Conservation (phyloP, 2,888 invertebrate genomes). For the Stenichneumon culpator region DNA sequence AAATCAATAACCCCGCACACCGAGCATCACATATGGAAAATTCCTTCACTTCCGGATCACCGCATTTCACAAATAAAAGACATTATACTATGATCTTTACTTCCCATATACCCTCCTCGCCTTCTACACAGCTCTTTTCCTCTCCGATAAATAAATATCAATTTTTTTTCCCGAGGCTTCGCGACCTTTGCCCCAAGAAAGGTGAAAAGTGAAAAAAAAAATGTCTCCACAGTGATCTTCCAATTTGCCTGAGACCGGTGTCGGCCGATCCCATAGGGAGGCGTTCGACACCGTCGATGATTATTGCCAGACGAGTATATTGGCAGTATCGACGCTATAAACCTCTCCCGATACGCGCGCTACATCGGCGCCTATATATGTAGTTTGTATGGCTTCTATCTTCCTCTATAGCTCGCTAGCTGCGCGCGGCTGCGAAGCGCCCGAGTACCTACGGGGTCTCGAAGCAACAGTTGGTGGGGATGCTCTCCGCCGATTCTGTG, state of each 20-base stretch:
- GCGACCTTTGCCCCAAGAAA: too few species aligned
- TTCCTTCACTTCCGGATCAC: too few species aligned
- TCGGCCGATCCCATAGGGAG: neutral
- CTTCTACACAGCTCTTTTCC: too few species aligned
- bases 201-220: neutral
- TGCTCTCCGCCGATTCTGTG: neutral
- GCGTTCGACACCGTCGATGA: slow-evolving; percentile 25
- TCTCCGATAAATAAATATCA: neutral
- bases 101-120: too few species aligned
- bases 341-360: slow-evolving; percentile 34
- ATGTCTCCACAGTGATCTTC: neutral
- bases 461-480: slow-evolving; percentile 78
- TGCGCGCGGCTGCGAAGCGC: slow-evolving; percentile 24
- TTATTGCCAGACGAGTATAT: slow-evolving; percentile 53
- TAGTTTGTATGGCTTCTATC: slow-evolving; percentile 7
- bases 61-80: too few species aligned
- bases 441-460: slow-evolving; percentile 43
- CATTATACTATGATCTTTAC: too few species aligned
- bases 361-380: slow-evolving; percentile 19
- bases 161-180: too few species aligned
- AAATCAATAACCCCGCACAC: too few species aligned
- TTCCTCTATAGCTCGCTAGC: neutral
- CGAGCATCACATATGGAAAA: too few species aligned
- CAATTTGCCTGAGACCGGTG: slow-evolving; percentile 20
- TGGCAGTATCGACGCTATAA: slow-evolving; percentile 42